Evolutionary conservation across 2,888 invertebrate genomes (phyloP), one percentile per base, ranked within the genome.

Genomic region (Leucophenga montana): DNA sequence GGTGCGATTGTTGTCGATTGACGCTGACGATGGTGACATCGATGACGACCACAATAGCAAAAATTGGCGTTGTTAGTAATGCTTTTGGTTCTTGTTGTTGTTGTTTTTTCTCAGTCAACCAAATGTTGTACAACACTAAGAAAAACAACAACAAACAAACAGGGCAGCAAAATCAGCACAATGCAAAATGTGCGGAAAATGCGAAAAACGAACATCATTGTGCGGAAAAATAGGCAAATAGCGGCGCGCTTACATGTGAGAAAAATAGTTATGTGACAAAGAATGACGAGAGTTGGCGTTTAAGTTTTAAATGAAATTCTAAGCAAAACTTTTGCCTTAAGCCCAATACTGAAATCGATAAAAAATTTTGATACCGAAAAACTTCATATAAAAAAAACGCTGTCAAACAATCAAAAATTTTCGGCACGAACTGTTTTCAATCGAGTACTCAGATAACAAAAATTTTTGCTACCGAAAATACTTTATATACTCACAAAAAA

Each of bases 51-150:
- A 39, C 39, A 39, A 39, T 27, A 39, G 8, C 4, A 3, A 39
- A 39, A 39, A 39, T 39, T 39, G 39, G 39, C 39, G 39, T 8
- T 39, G 72, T 75, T 62, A 72, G 66, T 75, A 71, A 77, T 74
- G 80, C 75, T 82, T 84, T 78, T 80, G 75, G 74, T 77, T 81
- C 79, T 79, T 83, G 83, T 71, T 79, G 80, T 69, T 73, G 1
- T 70, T 70, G 70, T 65, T 67, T 71, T 81, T 71, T 71, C 73
- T 68, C 48, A 33, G 54, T 62, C 27, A 39, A 46, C 11, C 46
- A 39, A 8, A 20, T 18, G 6, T 44, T n/a, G 61, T 70, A 67
- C 69, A 69, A 22, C 18, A 46, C 18, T 39, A 54, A 66, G 50
- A 66, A 66, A 14, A 66, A 54, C 73, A 62, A 39, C 65, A 69